Base-by-base conservation (phyloP, 2,113 vertebrate genomes). In the Pitta sordida region DNA sequence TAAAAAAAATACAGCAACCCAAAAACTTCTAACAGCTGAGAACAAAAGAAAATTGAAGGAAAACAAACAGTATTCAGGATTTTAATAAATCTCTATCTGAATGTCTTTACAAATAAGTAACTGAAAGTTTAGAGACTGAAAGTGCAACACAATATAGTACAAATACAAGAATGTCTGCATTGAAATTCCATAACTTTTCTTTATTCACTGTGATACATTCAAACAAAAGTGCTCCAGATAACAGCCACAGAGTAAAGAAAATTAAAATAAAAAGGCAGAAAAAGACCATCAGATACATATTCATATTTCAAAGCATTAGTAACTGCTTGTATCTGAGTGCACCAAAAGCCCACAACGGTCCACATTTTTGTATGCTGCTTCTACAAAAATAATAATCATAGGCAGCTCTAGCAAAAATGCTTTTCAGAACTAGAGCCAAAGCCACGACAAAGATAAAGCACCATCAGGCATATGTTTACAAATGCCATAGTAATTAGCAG, bases 401-500 rank as follows among this genome's bases (percentile, higher is more conserved):
- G 85, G 63, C 53, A 79, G 91, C 83, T 93, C 83, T 75, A 92
- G 90, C 43, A 88, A 94, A 91, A 95, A 37, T 48, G 53, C 32
- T 77, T 79, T 89, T 96, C 68, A 79, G 83, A 97, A 73, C 71
- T 62, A 83, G 71, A 78, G 77, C 65, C 90, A 91, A 92, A 88
- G 65, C 43, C 81, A 88, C 91, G 95, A 91, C 41, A 71, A 94
- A 93, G 67, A 86, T 87, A 95, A 95, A 96, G 96, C 84, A 97
- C 89, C 95, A 93, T 96, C 70, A 75, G 96, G 95, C 96, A 87
- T 64, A 76, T 85, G 95, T 96, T 96, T 95, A 88, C 64, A 91
- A 95, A 94, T 93, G 96, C 95, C 95, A 15, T 32, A 86, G 94
- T 95, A 96, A 85, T 94, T 95, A 96, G 84, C 62, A 82, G 78